These are phyloP conservation scores for Parazoanthus atlanticus DNA, from an alignment of 92 coral and sea anemone species.

Conservation along the genomic window DNA sequence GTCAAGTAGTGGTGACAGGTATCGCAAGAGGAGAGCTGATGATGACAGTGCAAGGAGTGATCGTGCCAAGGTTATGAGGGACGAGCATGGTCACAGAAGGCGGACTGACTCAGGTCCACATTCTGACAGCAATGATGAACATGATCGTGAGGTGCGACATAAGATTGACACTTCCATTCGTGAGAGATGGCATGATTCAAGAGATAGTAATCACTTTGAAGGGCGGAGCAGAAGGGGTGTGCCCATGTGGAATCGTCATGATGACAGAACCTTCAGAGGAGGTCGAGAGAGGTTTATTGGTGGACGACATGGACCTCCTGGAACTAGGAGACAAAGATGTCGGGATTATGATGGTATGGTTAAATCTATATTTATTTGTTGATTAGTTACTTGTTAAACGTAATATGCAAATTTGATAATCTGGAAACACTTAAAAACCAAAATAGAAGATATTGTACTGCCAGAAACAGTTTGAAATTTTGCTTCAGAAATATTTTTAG, in stretches of 20 bases:
- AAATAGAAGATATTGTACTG: too few relatives aligned
- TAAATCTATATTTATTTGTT: neutral
- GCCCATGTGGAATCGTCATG: slow-evolving; percentile 29
- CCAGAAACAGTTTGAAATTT: too few relatives aligned
- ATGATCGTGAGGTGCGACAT: slow-evolving; percentile 43
- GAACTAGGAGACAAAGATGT: slow-evolving; percentile 79
- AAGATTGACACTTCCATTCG: slow-evolving; percentile 48
- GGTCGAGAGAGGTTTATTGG: slow-evolving; percentile 62
- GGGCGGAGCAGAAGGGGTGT: slow-evolving; percentile 39
- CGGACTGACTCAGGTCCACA: slow-evolving; percentile 58
- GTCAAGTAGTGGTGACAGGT: slow-evolving; percentile 53
- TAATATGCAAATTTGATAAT: too few relatives aligned
- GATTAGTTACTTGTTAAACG: neutral
- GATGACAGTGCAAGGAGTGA: slow-evolving; percentile 37
- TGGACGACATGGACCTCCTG: slow-evolving; percentile 57
- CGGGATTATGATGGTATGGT: slow-evolving; percentile 96
- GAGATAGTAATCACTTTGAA: slow-evolving; percentile 42
- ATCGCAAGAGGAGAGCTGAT: slow-evolving; percentile 82
- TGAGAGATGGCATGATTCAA: slow-evolving; percentile 54
- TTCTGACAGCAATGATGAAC: slow-evolving; percentile 42
- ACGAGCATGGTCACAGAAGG: slow-evolving; percentile 50
- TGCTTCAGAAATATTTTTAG: too few relatives aligned
- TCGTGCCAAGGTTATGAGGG: slow-evolving; percentile 22
- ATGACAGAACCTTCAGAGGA: slow-evolving; percentile 32
- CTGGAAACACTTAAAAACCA: neutral